A percentile compares a stretch with the other conserved stretches of the same genome.
Evolutionary conservation across 2,888 invertebrate species (phyloP).

Genomic region (Chloroclystis v-ata): DNA sequence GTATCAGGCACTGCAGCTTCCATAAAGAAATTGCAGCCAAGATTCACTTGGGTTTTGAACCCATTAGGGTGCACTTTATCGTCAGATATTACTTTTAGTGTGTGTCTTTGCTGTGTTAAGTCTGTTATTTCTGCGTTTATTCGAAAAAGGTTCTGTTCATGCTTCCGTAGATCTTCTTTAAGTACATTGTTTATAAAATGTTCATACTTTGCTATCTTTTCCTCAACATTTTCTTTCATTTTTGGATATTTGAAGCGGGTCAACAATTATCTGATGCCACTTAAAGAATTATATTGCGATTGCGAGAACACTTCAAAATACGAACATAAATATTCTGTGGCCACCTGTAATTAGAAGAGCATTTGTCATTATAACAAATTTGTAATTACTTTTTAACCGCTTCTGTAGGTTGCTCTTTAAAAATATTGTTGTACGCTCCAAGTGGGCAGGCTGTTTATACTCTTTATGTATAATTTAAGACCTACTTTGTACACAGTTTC

Average conservation of each 20-base stretch:
- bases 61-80: slow-evolving; percentile 69
- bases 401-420: too few species aligned
- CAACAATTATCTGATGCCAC: background rate
- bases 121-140: slow-evolving; percentile 84
- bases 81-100: slow-evolving; percentile 81
- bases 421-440: too few species aligned
- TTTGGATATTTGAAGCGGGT: background rate
- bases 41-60: slow-evolving; percentile 79
- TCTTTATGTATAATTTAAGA: too few species aligned
- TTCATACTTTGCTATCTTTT: slow-evolving; percentile 77
- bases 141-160: slow-evolving; percentile 78
- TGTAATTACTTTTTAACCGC: too few species aligned
- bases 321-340: too few species aligned
- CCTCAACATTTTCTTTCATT: slow-evolving; percentile 33
- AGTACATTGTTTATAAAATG: slow-evolving; percentile 87
- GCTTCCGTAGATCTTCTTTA: slow-evolving; percentile 81
- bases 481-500: too few species aligned
- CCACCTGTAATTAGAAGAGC: too few species aligned
- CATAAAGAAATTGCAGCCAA: slow-evolving; percentile 91
- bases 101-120: slow-evolving; percentile 84
- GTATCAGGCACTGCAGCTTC: slow-evolving; percentile 84
- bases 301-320: too few species aligned
- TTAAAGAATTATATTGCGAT: too few species aligned
- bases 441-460: too few species aligned
- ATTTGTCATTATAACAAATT: too few species aligned